Evolutionary conservation across 2,113 vertebrate species (phyloP), one percentile per base, ranked within the genome.

Genomic region (Beaufortia kweichowensis): DNA sequence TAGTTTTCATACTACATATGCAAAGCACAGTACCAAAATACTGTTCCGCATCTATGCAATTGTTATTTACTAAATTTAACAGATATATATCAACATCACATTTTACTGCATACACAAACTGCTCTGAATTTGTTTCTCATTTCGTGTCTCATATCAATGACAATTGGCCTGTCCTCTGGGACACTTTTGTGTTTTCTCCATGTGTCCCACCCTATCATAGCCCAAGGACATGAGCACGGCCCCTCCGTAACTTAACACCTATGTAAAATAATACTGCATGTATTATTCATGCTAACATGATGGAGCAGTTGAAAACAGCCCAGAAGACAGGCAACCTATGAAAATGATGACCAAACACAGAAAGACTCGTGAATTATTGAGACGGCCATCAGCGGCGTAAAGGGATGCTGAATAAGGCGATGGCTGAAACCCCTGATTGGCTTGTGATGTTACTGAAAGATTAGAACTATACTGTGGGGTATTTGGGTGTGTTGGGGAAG

Each of bases 331-430:
- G 75, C 66, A n/a, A 72, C 53, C 77, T 56, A 62, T 74, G 72
- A 81, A 78, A 84, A 82, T 62, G 67, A 81, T 74, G 80, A 84
- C 80, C 82, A 84, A 65, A 85, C 73, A 84, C 56, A 75, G 75
- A 66, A 84, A 80, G 90, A 86, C 85, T 76, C 87, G 91, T 94
- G 91, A 94, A 93, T 94, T 94, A 93, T 93, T 94, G 91, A 94
- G 89, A 80, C 82, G 86, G 65, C 81, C 77, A 80, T 75, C 46
- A 59, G 57, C 62, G 31, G 24, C 10, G n/a, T 56, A 48, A 14
- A 46, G 56, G 43, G 41, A 56, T 68, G 64, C 56, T 69, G 33
- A 76, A 76, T 41, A 57, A 79, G 74, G 17, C 35, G 53, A 29
- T 53, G 60, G 57, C 41, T 74, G 56, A 24, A 60, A 60, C 26